phyloP scores from a whole-genome alignment of 2,113 vertebrate genomes.

The Mobula birostris region DNA sequence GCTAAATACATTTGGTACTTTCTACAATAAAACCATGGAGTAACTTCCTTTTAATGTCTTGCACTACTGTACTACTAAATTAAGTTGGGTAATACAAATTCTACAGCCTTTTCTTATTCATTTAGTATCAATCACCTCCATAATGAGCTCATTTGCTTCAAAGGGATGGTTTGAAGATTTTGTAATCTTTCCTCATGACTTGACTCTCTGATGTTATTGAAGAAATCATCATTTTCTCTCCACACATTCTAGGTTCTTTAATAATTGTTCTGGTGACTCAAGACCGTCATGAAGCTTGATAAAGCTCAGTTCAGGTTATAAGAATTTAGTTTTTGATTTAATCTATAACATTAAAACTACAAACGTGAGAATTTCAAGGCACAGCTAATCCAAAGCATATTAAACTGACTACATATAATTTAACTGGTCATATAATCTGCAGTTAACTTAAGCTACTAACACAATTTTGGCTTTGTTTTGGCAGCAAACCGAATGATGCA shows the following conservation, averaged over 20 bases:
- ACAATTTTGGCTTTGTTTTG: too few relatives aligned
- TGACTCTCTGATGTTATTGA: background rate
- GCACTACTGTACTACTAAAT: too few relatives aligned
- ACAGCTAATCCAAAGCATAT: background rate
- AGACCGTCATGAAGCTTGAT: too few relatives aligned
- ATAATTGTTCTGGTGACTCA: background rate
- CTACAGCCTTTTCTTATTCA: background rate
- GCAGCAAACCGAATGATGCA: background rate
- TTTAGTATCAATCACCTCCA: background rate
- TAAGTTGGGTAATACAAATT: background rate
- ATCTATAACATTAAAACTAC: background rate
- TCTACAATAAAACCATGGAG: too few relatives aligned
- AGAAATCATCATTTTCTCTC: background rate
- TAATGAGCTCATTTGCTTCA: background rate
- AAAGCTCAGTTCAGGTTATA: too few relatives aligned
- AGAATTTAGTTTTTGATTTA: background rate
- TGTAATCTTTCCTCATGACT: background rate
- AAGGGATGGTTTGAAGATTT: background rate
- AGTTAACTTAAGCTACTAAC: background rate
- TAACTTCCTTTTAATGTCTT: too few relatives aligned
- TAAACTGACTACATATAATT: background rate
- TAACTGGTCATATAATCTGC: background rate
- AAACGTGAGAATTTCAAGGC: background rate
- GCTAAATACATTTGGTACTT: too few relatives aligned
- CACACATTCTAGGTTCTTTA: background rate